Base-by-base conservation (phyloP, 2,797 vertebrate species). In the Labroides dimidiatus region DNA sequence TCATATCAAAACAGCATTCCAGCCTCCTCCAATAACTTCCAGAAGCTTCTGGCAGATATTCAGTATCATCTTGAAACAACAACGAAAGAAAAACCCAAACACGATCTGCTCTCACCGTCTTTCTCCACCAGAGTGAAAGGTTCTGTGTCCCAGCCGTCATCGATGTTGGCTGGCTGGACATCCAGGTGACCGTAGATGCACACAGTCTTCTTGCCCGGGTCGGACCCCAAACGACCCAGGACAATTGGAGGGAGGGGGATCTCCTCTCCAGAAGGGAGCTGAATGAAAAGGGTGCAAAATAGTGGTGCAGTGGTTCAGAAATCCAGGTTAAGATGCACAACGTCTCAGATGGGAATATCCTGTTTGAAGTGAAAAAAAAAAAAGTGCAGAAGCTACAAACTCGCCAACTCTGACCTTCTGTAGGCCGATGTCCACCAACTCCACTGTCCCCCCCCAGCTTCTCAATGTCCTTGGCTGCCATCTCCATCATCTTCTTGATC, bases 141-240 rank as follows among this genome's bases (percentile, higher is more conserved):
- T 50, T 98, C 96, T 0, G 96, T 97, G 53, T 99, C 96, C 98
- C 98, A 99, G 66, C 98, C 98, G 0, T 99, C 98, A 0, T 96
- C 94, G 1, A 96, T 66, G 6, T 70, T 85, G 0, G 98, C 98
- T 2, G 98, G 98, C 78, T 99, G 98, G 49, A 99, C 98, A 7
- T 99, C 98, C 51, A 99, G 90, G 69, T 99, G 98, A 9, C 98
- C 97, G 0, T 99, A 99, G 1, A 99, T 92, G 52, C 98, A 99
- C 47, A 99, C 95, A 0, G 96, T 99, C 85, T 98, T 99, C 89
- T 99, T 99, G 48, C 1, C 4, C 0, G 97, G 95, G 85, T 99
- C 95, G 0, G 95, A 96, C 30, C 97, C 97, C 63, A 99, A 87
- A 3, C 64, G 89, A 19, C 96, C 97, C 23, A 99, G 88, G 61